Conservation (phyloP, 2,797 vertebrate genomes). For the Lateolabrax maculatus region DNA sequence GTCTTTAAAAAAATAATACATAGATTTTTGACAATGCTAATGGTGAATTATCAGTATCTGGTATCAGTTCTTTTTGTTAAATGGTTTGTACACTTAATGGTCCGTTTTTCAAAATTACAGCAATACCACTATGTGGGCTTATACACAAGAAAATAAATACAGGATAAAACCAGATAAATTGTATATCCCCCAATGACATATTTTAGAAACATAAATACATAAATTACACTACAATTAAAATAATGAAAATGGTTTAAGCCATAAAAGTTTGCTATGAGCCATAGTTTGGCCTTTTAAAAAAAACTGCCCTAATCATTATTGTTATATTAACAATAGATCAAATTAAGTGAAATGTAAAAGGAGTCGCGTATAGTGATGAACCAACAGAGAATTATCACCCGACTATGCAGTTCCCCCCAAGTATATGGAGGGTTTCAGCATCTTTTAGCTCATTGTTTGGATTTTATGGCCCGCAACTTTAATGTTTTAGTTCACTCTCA, state of each 20-base stretch:
- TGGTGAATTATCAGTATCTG: background rate
- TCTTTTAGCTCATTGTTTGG: constrained; percentile 3
- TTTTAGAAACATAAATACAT: background rate
- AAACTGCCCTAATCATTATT: background rate
- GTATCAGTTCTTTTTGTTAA: background rate
- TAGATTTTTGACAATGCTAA: background rate
- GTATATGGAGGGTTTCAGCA: background rate
- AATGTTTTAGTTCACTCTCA: background rate
- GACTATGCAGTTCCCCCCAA: background rate
- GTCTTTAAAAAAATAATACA: background rate
- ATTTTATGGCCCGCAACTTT: background rate
- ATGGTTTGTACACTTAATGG: background rate
- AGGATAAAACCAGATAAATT: background rate
- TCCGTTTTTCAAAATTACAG: background rate
- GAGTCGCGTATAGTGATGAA: background rate
- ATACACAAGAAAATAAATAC: background rate
- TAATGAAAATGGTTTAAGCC: too few relatives aligned
- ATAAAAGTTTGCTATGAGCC: background rate
- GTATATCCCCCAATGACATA: background rate
- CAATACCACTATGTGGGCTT: background rate
- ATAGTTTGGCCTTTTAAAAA: background rate
- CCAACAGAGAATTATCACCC: background rate
- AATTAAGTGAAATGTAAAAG: background rate
- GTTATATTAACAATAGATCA: background rate
- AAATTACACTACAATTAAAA: background rate